phyloP scores from a whole-genome alignment of 2,888 invertebrate genomes.

The Heliconius charithonia region DNA sequence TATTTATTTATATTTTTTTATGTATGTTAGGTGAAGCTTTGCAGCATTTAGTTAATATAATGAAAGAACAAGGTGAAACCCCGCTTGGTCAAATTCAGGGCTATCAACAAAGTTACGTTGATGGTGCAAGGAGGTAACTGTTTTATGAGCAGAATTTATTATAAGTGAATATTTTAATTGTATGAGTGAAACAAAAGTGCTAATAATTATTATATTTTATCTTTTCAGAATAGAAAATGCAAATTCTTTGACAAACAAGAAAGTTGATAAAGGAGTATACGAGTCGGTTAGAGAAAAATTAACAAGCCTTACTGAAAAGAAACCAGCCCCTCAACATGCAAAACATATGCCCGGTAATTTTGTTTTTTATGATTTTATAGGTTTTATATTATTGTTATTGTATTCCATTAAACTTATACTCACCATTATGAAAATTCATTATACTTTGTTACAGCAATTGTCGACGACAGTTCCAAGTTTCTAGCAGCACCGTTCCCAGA shows the following conservation, averaged over 20 bases:
- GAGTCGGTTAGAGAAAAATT: conserved; percentile 60
- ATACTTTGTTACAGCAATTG: conserved; percentile 54
- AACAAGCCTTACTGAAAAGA: conserved; percentile 52
- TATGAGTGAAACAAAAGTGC: no score
- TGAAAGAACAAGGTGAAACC: conserved; percentile 62
- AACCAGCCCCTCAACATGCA: conserved; percentile 53
- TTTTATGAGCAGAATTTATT: background rate
- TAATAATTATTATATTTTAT: background rate
- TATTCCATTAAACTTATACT: background rate
- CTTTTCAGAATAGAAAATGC: conserved; percentile 59
- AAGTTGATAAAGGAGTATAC: conserved; percentile 61
- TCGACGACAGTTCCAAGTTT: conserved; percentile 66
- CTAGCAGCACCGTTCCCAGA: conserved; percentile 62
- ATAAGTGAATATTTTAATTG: no score
- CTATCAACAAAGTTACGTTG: conserved; percentile 61
- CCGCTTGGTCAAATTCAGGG: conserved; percentile 63
- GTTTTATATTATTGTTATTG: background rate
- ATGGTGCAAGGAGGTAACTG: conserved; percentile 63
- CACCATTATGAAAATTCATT: background rate
- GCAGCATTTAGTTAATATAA: conserved; percentile 58
- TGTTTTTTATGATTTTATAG: background rate
- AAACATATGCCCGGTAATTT: conserved; percentile 61
- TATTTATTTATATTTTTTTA: background rate
- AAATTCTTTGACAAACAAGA: conserved; percentile 53
- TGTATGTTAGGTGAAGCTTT: conserved; percentile 59